A percentile compares a stretch with the other conserved stretches of the same genome.
Conservation (phyloP, 2,888 invertebrate species). For the Heliconius ethilla region DNA sequence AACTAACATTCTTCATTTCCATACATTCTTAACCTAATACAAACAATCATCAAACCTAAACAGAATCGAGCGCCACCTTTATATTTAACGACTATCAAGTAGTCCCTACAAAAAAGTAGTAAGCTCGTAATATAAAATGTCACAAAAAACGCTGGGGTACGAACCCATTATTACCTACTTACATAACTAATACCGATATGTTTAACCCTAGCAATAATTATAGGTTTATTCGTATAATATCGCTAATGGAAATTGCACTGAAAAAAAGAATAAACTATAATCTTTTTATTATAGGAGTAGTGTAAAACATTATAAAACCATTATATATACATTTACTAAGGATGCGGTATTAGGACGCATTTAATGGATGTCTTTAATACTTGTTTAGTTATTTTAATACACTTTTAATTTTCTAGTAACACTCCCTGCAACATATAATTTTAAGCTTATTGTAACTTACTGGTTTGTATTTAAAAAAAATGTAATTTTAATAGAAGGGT, state of each 20-base stretch:
- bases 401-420: slow-evolving; percentile 40
- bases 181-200: slow-evolving; percentile 58
- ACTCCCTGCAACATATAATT: slow-evolving; percentile 26
- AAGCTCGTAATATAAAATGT: slow-evolving; percentile 28
- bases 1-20: neutral
- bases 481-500: slow-evolving; percentile 2
- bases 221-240: slow-evolving; percentile 55
- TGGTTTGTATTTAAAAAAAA: slow-evolving; percentile 8
- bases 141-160: slow-evolving; percentile 45
- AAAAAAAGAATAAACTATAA: slow-evolving; percentile 74
- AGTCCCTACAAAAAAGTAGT: slow-evolving; percentile 17
- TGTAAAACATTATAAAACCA: slow-evolving; percentile 70
- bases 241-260: slow-evolving; percentile 76
- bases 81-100: slow-evolving; percentile 14
- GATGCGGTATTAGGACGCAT: slow-evolving; percentile 59
- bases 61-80: neutral
- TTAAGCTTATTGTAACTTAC: slow-evolving; percentile 21
- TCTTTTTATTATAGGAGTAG: slow-evolving; percentile 73
- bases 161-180: slow-evolving; percentile 72
- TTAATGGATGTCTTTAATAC: slow-evolving; percentile 62
- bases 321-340: slow-evolving; percentile 77
- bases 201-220: slow-evolving; percentile 65
- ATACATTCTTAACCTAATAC: neutral
- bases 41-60: slow-evolving; percentile 9
- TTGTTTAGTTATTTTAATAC: slow-evolving; percentile 56